A percentile compares a stretch with the other conserved stretches of the same genome.
These are phyloP conservation scores for Odontophorus gujanensis DNA, from an alignment of 2,113 vertebrate genomes.

Conservation along the genomic window DNA sequence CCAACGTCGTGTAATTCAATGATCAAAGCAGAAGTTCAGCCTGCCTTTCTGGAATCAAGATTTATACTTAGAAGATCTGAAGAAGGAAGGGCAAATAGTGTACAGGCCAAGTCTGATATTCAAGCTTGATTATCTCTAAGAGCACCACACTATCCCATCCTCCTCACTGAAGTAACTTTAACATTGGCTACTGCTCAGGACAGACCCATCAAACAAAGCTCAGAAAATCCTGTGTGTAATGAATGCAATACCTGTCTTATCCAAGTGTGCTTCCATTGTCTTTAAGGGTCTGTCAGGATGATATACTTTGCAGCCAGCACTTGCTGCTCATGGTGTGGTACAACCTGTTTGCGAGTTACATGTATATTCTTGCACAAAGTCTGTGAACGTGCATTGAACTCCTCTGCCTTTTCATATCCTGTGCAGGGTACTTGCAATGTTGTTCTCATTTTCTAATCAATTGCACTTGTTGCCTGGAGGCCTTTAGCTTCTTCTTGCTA, in stretches of 20 bases:
- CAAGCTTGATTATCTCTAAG: background rate
- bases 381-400: conserved; percentile 49
- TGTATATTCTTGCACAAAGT: conserved; percentile 53
- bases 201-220: background rate
- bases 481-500: conserved; percentile 13
- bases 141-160: background rate
- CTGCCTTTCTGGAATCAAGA: background rate
- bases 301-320: background rate
- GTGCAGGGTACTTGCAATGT: background rate
- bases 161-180: background rate
- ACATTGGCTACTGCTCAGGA: background rate
- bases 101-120: background rate
- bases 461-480: conserved; percentile 24
- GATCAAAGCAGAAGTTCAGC: background rate
- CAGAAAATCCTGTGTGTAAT: rapidly evolving
- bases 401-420: conserved; percentile 37
- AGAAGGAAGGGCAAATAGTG: background rate
- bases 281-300: background rate
- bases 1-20: background rate
- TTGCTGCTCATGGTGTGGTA: background rate
- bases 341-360: conserved; percentile 49
- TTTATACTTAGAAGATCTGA: background rate
- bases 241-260: background rate
- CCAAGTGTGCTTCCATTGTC: background rate
- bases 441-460: conserved; percentile 51